A percentile compares a stretch with the other conserved stretches of the same genome.
Conservation (phyloP, 2,797 vertebrate species). For the Tympanoctomys barrerae region DNA sequence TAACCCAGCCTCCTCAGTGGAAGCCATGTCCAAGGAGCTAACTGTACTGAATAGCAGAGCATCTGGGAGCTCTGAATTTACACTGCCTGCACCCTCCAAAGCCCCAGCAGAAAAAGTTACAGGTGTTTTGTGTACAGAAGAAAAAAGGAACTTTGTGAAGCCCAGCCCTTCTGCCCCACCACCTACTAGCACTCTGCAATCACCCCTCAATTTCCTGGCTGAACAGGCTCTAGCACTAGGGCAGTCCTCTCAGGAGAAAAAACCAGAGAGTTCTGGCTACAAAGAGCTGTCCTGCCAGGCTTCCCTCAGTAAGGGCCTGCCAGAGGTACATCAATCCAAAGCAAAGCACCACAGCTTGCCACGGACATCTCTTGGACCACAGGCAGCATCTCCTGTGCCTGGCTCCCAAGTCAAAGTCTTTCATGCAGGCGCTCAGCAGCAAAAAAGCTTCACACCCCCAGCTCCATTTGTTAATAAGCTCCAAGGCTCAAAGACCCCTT, state of each 20-base stretch:
- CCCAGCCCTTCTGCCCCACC: constrained; percentile 76
- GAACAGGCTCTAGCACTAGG: constrained; percentile 90
- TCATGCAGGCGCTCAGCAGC: constrained; percentile 87
- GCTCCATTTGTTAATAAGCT: constrained; percentile 86
- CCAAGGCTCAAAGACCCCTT: constrained; percentile 87
- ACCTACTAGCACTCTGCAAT: constrained; percentile 84
- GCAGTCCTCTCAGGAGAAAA: constrained; percentile 89
- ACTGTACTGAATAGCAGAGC: constrained; percentile 85
- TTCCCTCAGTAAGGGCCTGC: constrained; percentile 87
- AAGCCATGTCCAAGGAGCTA: constrained; percentile 88
- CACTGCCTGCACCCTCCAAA: constrained; percentile 81
- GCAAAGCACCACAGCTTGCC: constrained; percentile 90
- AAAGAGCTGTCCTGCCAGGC: constrained; percentile 90
- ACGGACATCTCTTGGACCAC: constrained; percentile 83
- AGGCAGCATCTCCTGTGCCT: neutral
- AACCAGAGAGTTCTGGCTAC: constrained; percentile 88
- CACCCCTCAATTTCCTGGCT: constrained; percentile 90
- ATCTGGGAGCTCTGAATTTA: constrained; percentile 82
- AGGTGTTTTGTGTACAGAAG: constrained; percentile 83
- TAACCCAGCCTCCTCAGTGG: constrained; percentile 86
- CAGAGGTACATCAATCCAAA: constrained; percentile 91
- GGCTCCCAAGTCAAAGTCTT: constrained; percentile 88
- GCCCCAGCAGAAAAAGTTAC: constrained; percentile 83
- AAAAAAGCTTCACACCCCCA: constrained; percentile 87
- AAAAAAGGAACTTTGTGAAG: constrained; percentile 88